Evolutionary conservation across 1,140 invertebrate species (phyloP), one percentile per base, ranked within the genome.

Genomic region (Medauroidea extradentata): DNA sequence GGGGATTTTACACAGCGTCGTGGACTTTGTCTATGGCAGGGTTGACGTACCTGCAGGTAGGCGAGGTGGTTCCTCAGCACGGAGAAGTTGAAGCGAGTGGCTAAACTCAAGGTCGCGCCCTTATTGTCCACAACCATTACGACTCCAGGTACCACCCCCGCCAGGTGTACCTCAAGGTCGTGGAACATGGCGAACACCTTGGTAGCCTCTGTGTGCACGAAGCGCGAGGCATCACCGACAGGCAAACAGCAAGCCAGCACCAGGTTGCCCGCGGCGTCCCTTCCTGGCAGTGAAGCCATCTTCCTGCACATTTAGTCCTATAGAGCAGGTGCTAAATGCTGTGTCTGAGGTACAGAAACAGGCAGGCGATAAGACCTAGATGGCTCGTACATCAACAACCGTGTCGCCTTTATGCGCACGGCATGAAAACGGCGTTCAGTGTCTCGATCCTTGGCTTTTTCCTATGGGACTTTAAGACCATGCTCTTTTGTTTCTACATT

Each of bases 21-120:
- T n/a, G n/a, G n/a, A n/a, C n/a, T n/a, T n/a, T n/a, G n/a, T n/a
- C n/a, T n/a, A n/a, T n/a, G n/a, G n/a, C n/a, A n/a, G n/a, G n/a
- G n/a, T n/a, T n/a, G n/a, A n/a, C n/a, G n/a, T n/a, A 34, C 60
- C 53, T 61, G 60, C 42, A 55, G 48, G 39, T 61, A 61, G 41
- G 46, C n/a, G 13, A 55, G 39, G n/a, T 43, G 49, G 34, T 61
- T 57, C 7, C 25, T 49, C 9, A 61, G 18, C 9, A 51, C 21
- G n/a, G 58, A 39, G 3, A 63, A 21, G 18, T 57, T 53, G 21
- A 56, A 53, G 8, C 58, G 59, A 14, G 58, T 21, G 9, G 58
- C 34, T 23, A 56, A 52, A 2, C 53, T 48, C 24, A 63, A 46
- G 14, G 41, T 38, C 9, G 60, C 43, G 27, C 58, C 53, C 25